Percentiles rank a stretch among this genome's conserved stretches.
Evolutionary conservation across 1,140 invertebrate species (phyloP).

Genomic region (Drosophila lacertosa): DNA sequence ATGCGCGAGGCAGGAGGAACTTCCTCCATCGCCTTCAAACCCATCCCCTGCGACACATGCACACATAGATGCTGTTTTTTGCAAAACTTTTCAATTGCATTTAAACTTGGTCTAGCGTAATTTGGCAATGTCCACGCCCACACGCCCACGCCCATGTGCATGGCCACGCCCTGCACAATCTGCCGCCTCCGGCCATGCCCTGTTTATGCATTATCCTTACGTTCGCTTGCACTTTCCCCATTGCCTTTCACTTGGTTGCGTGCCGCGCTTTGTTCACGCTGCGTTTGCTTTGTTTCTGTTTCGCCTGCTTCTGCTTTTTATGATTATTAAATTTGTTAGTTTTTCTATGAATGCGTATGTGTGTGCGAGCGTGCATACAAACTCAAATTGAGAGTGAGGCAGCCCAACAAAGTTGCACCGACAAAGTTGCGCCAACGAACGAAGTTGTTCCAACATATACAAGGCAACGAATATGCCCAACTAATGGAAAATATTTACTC

Average conservation of each 20-base stretch:
- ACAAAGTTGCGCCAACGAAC: conserved; percentile 5
- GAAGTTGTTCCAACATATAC: neutral
- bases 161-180: neutral
- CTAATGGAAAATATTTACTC: too few species aligned
- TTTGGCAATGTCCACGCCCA: conserved; percentile 31
- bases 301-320: conserved; percentile 50
- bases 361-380: neutral
- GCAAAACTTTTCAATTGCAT: conserved; percentile 74
- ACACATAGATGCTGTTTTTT: conserved; percentile 25
- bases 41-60: neutral
- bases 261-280: conserved; percentile 33
- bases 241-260: conserved; percentile 31
- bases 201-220: conserved; percentile 37
- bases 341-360: conserved; percentile 13
- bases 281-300: conserved; percentile 47
- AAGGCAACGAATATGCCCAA: neutral
- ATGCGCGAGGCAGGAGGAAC: too few species aligned
- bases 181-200: conserved; percentile 23
- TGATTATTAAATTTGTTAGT: conserved; percentile 65
- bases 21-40: conserved; percentile 2
- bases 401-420: conserved; percentile 1
- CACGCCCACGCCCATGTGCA: conserved; percentile 8
- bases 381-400: too few species aligned
- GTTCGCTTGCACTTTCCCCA: conserved; percentile 23
- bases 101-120: conserved; percentile 66